These are phyloP conservation scores for Phymanthus crucifer DNA, from an alignment of 92 coral and sea anemone genomes.

Conservation along the genomic window DNA sequence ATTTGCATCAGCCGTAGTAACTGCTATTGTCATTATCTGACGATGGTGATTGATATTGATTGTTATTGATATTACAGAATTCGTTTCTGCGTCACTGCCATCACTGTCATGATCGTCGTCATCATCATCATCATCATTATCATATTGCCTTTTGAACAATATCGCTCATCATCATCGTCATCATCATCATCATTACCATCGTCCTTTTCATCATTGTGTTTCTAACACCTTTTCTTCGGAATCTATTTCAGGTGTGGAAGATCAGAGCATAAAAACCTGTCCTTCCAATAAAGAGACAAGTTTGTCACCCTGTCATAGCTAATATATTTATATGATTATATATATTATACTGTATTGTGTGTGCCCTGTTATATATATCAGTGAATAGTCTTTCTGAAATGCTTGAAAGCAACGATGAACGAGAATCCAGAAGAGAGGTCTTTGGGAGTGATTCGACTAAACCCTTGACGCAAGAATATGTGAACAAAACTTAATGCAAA, in stretches of 20 bases:
- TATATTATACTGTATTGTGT: not conserved
- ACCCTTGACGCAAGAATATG: too few relatives aligned
- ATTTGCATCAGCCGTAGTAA: too few relatives aligned
- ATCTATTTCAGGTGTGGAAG: constrained; percentile 28
- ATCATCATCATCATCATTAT: not conserved
- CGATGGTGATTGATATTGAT: too few relatives aligned
- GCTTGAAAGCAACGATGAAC: too few relatives aligned
- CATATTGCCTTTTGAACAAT: too few relatives aligned
- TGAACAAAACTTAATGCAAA: too few relatives aligned
- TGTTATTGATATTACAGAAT: too few relatives aligned
- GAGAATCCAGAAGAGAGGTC: too few relatives aligned
- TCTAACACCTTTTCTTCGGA: too few relatives aligned
- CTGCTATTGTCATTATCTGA: too few relatives aligned
- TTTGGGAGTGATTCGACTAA: too few relatives aligned
- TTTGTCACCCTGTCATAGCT: not conserved
- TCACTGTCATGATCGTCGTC: not conserved
- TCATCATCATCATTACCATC: not conserved
- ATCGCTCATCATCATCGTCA: not conserved
- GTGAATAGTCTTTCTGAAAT: not conserved
- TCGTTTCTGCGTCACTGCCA: not conserved
- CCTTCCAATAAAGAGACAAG: not conserved
- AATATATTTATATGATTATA: not conserved
- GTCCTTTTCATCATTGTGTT: not conserved
- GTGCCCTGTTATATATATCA: too few relatives aligned
- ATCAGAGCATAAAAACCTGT: constrained; percentile 18